These are phyloP conservation scores for Discoglossus pictus DNA, from an alignment of 2,797 vertebrate species.

Conservation along the genomic window DNA sequence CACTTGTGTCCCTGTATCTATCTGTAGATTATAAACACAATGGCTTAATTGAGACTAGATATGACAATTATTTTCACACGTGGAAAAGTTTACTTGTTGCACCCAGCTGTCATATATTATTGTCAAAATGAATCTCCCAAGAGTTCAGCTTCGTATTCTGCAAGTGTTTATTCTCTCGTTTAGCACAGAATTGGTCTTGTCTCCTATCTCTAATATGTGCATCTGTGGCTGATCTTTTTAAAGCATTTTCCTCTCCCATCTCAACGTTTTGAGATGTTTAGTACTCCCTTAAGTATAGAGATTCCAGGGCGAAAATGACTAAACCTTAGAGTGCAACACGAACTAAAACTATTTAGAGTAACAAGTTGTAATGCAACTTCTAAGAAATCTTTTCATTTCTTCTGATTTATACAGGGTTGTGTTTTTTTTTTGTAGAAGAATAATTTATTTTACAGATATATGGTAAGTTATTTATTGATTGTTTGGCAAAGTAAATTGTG, in stretches of 20 bases:
- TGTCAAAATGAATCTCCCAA: constrained; percentile 36
- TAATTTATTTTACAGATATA: no score
- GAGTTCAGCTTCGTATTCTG: constrained; percentile 30
- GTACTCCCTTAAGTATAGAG: constrained; percentile 1
- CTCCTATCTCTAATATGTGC: constrained; percentile 38
- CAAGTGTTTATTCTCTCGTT: constrained; percentile 40
- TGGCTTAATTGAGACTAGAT: constrained; percentile 52
- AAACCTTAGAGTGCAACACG: neutral
- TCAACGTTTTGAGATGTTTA: constrained; percentile 12
- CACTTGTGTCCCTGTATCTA: constrained; percentile 45
- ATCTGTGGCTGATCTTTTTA: constrained; percentile 42
- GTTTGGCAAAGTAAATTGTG: no score
- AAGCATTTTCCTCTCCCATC: constrained; percentile 19
- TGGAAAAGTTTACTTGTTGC: constrained; percentile 44
- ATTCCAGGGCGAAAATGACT: neutral
- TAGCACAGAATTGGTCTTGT: constrained; percentile 14
- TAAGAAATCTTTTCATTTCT: no score
- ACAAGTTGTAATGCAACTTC: no score
- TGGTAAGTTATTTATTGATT: no score
- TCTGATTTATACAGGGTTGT: no score
- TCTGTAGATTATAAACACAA: constrained; percentile 51
- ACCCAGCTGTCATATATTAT: constrained; percentile 51
- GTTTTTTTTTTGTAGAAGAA: no score
- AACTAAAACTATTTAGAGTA: neutral
- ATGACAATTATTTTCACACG: constrained; percentile 50